phyloP scores from a whole-genome alignment of 2,113 vertebrate genomes.

The Nesoenas mayeri region DNA sequence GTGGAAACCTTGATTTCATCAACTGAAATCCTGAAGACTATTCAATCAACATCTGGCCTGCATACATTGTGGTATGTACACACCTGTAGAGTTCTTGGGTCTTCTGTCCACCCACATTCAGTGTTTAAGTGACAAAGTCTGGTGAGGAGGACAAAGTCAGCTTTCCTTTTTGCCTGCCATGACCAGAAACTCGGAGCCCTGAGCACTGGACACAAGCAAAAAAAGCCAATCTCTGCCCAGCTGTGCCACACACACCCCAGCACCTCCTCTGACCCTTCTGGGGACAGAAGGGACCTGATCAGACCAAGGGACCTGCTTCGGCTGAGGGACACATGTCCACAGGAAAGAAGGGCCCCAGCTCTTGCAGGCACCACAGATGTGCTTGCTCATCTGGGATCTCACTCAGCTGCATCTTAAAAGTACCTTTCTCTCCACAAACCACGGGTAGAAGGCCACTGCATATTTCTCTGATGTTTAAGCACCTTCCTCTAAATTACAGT shows the following conservation, averaged over 20 bases:
- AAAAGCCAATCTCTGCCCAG: accelerated
- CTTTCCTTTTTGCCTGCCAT: not conserved
- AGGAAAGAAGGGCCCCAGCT: not conserved
- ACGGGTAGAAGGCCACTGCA: not conserved
- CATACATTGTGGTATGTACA: accelerated
- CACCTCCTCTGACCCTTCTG: not conserved
- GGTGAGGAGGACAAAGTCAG: not conserved
- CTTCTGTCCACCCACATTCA: not conserved
- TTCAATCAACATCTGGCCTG: not conserved
- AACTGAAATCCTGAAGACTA: not conserved
- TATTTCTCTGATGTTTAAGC: not conserved
- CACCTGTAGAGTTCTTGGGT: not conserved
- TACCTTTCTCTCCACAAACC: not conserved
- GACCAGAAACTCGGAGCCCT: not conserved
- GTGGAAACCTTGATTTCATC: not conserved
- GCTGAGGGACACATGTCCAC: not conserved
- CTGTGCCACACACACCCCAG: accelerated
- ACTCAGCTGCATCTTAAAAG: not conserved
- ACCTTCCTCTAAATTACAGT: not conserved
- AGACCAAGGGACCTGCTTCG: not conserved
- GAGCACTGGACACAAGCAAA: not conserved
- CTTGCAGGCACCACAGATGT: not conserved
- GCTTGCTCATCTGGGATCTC: not conserved
- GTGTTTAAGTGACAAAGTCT: not conserved
- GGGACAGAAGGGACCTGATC: not conserved